These are phyloP conservation scores for Ceriagrion tenellum DNA, from an alignment of 2,888 invertebrate species.

Conservation along the genomic window DNA sequence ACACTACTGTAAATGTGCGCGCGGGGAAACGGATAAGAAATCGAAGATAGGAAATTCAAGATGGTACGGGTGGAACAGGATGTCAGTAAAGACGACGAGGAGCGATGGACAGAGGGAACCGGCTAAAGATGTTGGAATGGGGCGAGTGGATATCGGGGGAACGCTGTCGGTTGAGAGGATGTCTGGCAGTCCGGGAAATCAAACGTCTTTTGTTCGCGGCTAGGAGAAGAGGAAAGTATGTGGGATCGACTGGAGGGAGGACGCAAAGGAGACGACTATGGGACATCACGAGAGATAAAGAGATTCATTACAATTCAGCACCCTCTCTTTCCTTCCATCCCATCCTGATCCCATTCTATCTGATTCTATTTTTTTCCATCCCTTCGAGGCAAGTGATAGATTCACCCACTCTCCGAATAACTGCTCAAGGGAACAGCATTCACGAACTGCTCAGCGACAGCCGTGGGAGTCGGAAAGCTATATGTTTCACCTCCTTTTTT, in stretches of 20 bases:
- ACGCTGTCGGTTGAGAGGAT: too few relatives aligned
- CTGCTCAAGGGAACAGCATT: too few relatives aligned
- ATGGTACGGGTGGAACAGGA: background rate
- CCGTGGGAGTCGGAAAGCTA: too few relatives aligned
- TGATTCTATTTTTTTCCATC: background rate
- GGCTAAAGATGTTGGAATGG: background rate
- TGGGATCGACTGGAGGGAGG: background rate
- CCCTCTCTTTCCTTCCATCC: background rate
- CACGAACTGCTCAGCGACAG: too few relatives aligned
- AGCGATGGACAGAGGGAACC: background rate
- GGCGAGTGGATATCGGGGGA: background rate
- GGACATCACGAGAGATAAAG: background rate
- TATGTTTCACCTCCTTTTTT: too few relatives aligned
- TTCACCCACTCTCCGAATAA: background rate
- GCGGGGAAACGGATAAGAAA: background rate
- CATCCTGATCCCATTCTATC: too few relatives aligned
- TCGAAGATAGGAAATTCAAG: background rate
- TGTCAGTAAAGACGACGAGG: background rate
- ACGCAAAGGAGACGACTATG: too few relatives aligned
- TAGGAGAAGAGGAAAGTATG: background rate
- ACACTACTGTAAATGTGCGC: background rate
- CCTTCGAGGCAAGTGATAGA: background rate
- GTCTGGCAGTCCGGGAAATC: conserved; percentile 18
- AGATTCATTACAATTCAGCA: background rate
- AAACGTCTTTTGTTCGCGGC: background rate